Base-by-base conservation (phyloP, 2,113 vertebrate species). In the Cranoglanis bouderius region DNA sequence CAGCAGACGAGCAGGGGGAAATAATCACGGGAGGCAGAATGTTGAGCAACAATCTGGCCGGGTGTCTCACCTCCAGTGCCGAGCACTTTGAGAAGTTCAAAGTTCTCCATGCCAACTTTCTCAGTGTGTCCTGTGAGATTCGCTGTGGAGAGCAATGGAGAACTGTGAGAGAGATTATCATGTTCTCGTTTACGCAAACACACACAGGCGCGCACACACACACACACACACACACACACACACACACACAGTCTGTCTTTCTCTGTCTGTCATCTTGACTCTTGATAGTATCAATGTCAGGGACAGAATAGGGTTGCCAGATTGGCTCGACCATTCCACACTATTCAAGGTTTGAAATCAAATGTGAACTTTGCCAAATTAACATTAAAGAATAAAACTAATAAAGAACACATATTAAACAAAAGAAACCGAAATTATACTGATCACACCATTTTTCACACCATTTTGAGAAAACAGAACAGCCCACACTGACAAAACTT, bases 31-130 rank as follows among this genome's bases (percentile, higher is more conserved):
- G 32, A 61, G 55, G 85, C n/a, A 29, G 24, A 72, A 57, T 70
- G 38, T 21, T 38, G 40, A 13, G 38, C 35, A 46, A 51, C 55
- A 43, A 14, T 82, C 53, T 38, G 21, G 38, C 18, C 1, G 49
- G 19, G 9, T 38, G 19, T 46, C 97, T 96, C 94, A 99, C 98
- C 98, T 95, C 98, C 98, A 88, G 98, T 99, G 94, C 98, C 98
- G 93, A 99, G 96, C 90, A 99, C 98, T 94, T 99, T 99, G 89
- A 99, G 95, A 74, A 99, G 97, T 92, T 99, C 98, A 92, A 99
- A 99, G 95, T 99, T 99, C 95, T 99, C 98, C 95, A 99, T 98
- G 85, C 98, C 98, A 59, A 99, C 98, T 92, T 96, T 98, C 95
- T 99, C 98, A 88, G 97, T 95, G 92, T 99, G 97, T 92, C 98